Base-by-base conservation (phyloP, 2,113 vertebrate species). In the Mandrillus leucophaeus region DNA sequence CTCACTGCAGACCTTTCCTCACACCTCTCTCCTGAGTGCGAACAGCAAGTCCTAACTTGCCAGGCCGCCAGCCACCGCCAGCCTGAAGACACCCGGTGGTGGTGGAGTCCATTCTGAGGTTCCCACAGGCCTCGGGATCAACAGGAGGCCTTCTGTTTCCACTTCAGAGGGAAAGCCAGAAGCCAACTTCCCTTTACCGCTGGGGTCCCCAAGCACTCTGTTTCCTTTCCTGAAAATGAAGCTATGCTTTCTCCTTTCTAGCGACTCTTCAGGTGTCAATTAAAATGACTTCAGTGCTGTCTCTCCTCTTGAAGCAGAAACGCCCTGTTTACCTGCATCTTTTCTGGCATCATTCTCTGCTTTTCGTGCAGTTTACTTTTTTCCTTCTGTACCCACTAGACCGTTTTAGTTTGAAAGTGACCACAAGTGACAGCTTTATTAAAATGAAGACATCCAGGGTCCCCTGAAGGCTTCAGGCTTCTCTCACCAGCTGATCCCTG, bases 401-500 rank as follows among this genome's bases (percentile, higher is more conserved):
- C 98, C 97, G 96, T 90, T 98, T 94, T 98, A 78, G 38, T 96
- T 91, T 97, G 97, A 98, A 88, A 95, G 94, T 97, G 93, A 98
- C 98, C 96, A 98, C 95, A 95, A 98, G 95, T 95, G 97, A 98
- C 98, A 98, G 95, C 70, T 97, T 93, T 97, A 98, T 98, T 96
- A 98, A 97, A 98, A 98, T 88, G 73, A 98, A 98, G 97, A 98
- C 59, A 90, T 52, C 0, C 0, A 27, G 84, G 78, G 68, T 85
- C 72, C 89, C 95, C 76, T 55, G n/a, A 90, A 96, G 86, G 89
- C 80, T 93, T 88, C 48, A n/a, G 57, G 68, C 30, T 96, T 80
- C 68, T 96, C 88, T 94, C 82, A 78, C 43, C 90, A 81, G 78
- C 55, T 87, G 85, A 59, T 68, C 90, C 86, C 32, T 57, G 61